Conservation (phyloP, 2,113 vertebrate species). For the Sialia sialis region DNA sequence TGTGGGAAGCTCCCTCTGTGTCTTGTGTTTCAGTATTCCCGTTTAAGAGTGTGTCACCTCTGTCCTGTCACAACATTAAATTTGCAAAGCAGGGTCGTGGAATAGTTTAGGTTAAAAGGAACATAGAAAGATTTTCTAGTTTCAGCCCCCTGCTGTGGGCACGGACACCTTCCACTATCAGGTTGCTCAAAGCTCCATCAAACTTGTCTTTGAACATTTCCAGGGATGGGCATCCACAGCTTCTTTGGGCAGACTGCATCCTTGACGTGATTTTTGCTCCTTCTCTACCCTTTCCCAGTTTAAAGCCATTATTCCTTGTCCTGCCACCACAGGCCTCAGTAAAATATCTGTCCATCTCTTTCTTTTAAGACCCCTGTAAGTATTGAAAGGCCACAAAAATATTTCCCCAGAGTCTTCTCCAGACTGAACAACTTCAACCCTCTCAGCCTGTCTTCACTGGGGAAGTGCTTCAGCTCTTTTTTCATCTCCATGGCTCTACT, state of each 20-base stretch:
- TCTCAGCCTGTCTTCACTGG: neutral
- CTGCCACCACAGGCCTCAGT: neutral
- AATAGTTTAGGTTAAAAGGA: neutral
- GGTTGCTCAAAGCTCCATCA: neutral
- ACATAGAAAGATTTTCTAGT: neutral
- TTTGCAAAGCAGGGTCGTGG: neutral
- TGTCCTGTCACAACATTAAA: neutral
- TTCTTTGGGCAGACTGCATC: neutral
- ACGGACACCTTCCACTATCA: neutral
- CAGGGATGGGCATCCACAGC: neutral
- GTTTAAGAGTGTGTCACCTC: neutral
- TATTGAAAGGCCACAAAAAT: neutral
- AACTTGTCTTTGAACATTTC: neutral
- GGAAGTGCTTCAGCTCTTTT: neutral
- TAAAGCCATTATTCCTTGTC: neutral
- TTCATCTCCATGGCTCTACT: neutral
- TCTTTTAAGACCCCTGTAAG: neutral
- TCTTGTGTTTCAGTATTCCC: neutral
- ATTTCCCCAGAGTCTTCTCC: neutral
- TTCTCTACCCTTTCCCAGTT: neutral
- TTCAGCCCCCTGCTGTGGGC: neutral
- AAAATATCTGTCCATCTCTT: neutral
- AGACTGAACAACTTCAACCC: neutral
- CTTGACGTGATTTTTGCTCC: fast-evolving
- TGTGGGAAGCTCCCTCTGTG: neutral